Evolutionary conservation across 2,888 invertebrate genomes (phyloP), one percentile per base, ranked within the genome.

Genomic region (Ommatoiulus sabulosus): DNA sequence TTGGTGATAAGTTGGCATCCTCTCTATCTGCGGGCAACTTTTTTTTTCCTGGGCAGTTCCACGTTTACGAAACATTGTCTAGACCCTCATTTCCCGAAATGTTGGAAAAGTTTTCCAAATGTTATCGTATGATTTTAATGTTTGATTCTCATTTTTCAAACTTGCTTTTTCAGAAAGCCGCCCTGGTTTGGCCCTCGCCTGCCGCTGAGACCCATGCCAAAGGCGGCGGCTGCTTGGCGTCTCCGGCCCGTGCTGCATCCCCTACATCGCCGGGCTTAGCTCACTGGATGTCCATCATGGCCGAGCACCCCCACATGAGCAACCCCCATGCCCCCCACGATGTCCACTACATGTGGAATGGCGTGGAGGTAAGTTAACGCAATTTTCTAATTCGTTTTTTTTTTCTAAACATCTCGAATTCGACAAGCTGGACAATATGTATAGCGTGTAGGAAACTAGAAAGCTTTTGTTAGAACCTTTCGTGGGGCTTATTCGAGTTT

Each of bases 241-340:
- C 90, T 43, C 90, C 89, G 63, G 90, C 88, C 90, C 91, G 90
- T 72, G 89, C 90, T 87, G 90, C 88, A 84, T 90, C 90, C 87
- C 90, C 90, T 88, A 90, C 84, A 88, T 89, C 90, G 80, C 90
- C 91, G 84, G 91, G 91, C 88, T 95, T 97, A 92, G 97, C 97
- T 92, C 97, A 97, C 94, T 97, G 97, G 97, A 97, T 97, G 97
- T 97, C 97, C 92, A 97, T 97, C 92, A 97, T 97, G 97, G 97
- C 97, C 89, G 97, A 97, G 92, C 97, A 97, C 93, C 97, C 97
- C 95, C 97, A 97, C 93, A 92, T 93, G 89, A 92, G 93, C 88
- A 89, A 90, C 86, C 90, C 90, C 80, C 89, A 90, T 89, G 93
- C 92, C 89, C 93, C 93, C 89, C 95, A 95, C 90, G 95, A 95